A percentile compares a stretch with the other conserved stretches of the same genome.
phyloP scores from a whole-genome alignment of 2,888 invertebrate species.

The Pachymerium ferrugineum region DNA sequence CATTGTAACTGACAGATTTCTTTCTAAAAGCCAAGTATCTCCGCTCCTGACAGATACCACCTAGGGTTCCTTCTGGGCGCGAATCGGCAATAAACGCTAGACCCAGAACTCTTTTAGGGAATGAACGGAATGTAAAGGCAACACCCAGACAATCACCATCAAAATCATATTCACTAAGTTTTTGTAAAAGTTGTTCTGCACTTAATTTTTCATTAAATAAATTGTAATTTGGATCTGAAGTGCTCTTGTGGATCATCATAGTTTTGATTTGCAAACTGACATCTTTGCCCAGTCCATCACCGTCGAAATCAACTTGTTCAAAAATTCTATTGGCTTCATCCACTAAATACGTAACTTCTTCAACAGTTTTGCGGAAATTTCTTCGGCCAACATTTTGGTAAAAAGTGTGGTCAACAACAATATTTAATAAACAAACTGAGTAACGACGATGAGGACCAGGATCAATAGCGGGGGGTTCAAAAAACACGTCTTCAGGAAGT shows the following conservation, averaged over 20 bases:
- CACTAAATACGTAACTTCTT: not conserved
- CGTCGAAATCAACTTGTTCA: not conserved
- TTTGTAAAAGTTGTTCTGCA: not conserved
- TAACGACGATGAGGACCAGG: no score
- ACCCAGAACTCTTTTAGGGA: not conserved
- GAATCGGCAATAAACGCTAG: conserved; percentile 12
- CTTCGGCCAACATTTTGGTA: not conserved
- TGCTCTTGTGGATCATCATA: not conserved
- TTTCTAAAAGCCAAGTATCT: not conserved
- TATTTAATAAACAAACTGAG: not conserved
- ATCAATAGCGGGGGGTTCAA: not conserved
- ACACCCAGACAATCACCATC: conserved; percentile 1
- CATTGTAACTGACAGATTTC: not conserved
- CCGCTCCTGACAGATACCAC: conserved; percentile 18
- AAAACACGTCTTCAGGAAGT: not conserved
- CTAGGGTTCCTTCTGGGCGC: not conserved
- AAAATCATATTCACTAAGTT: conserved; percentile 5
- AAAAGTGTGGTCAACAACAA: not conserved
- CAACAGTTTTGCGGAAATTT: not conserved
- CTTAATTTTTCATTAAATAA: not conserved
- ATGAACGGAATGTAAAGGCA: not conserved
- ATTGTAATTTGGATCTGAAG: not conserved
- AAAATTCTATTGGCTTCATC: not conserved
- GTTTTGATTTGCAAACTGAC: not conserved
- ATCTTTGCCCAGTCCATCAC: not conserved